These are phyloP conservation scores for Tonatia bakeri DNA, from an alignment of 2,113 vertebrate genomes.

Conservation along the genomic window DNA sequence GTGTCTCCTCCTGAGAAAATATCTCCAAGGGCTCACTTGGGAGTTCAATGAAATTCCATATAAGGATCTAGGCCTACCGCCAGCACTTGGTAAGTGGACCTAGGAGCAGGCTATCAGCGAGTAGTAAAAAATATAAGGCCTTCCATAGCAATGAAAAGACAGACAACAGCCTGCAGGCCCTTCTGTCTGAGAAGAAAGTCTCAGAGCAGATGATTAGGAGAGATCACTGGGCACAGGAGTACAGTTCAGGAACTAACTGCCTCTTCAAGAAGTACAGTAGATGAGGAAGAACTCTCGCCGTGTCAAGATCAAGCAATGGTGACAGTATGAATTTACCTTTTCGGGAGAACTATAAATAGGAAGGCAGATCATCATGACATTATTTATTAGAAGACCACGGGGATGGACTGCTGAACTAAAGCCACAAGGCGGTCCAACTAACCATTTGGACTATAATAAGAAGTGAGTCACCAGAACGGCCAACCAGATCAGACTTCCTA, in stretches of 20 bases:
- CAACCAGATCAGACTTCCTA: background rate
- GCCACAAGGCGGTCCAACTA: background rate
- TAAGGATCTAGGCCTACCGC: background rate
- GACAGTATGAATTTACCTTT: background rate
- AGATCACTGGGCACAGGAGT: background rate
- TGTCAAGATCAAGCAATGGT: background rate
- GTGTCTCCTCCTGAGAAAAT: background rate
- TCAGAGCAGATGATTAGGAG: background rate
- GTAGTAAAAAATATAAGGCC: background rate
- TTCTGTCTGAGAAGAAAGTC: background rate
- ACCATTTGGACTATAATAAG: background rate
- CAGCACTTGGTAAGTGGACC: background rate
- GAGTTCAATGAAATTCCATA: background rate
- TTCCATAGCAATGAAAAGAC: background rate
- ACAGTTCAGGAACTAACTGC: background rate
- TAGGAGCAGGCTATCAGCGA: background rate
- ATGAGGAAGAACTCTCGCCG: background rate
- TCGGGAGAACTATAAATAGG: background rate
- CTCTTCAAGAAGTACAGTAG: background rate
- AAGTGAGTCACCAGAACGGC: background rate
- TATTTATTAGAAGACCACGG: background rate
- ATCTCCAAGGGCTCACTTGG: background rate
- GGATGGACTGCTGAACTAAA: background rate
- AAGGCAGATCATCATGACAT: background rate
- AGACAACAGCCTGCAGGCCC: background rate